A percentile compares a stretch with the other conserved stretches of the same genome.
phyloP scores from a whole-genome alignment of 2,113 vertebrate genomes.

The Labrus mixtus region DNA sequence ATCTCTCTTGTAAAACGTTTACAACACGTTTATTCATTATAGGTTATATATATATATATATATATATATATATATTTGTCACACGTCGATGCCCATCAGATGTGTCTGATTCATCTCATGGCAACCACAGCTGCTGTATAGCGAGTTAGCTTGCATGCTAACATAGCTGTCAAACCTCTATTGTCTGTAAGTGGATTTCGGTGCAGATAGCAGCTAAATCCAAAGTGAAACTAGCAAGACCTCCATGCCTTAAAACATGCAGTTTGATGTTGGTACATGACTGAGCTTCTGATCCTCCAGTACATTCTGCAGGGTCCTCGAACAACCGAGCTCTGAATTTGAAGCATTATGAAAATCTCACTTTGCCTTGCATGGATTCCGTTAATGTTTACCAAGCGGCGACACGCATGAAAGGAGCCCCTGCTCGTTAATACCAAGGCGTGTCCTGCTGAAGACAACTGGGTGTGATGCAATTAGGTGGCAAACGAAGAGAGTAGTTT shows the following conservation, averaged over 20 bases:
- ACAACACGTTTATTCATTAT: background rate
- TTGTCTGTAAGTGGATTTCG: conserved; percentile 54
- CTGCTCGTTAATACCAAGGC: background rate
- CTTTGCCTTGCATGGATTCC: background rate
- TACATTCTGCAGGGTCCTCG: background rate
- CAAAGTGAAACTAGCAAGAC: conserved; percentile 47
- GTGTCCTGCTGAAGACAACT: background rate
- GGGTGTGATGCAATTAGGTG: background rate
- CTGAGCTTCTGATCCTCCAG: background rate
- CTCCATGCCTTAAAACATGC: background rate
- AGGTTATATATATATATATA: background rate
- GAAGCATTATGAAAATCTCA: background rate
- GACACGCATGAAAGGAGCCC: background rate
- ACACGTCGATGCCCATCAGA: background rate
- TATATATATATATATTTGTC: fast-evolving
- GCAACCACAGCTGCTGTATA: conserved; percentile 41
- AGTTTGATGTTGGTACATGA: background rate
- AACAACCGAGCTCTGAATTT: background rate
- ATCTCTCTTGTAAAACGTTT: too few species aligned
- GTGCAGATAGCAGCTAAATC: background rate
- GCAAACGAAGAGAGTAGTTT: background rate
- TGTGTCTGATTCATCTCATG: conserved; percentile 25
- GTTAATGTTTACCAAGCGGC: conserved; percentile 24
- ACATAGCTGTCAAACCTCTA: conserved; percentile 73
- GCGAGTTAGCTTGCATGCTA: conserved; percentile 66